These are phyloP conservation scores for Mirza zaza DNA, from an alignment of 2,113 vertebrate genomes.

Conservation along the genomic window DNA sequence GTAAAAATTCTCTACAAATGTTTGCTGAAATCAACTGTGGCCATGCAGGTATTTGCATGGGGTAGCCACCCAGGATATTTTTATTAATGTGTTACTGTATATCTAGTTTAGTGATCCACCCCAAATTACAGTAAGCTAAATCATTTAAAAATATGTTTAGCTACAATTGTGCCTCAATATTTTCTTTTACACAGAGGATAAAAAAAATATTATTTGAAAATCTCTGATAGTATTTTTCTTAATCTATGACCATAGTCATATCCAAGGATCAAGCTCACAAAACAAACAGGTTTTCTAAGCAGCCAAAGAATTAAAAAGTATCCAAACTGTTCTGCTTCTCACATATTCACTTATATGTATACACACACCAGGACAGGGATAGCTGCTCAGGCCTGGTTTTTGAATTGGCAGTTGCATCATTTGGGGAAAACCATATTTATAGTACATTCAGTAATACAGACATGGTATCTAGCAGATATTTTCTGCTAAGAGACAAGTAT, in stretches of 20 bases:
- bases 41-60: neutral
- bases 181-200: neutral
- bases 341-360: neutral
- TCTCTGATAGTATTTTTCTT: neutral
- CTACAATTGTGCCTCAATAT: neutral
- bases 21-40: neutral
- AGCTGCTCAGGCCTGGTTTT: neutral
- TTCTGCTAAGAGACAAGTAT: neutral
- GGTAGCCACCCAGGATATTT: neutral
- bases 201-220: neutral
- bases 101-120: neutral
- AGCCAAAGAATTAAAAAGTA: neutral
- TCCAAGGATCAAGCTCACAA: neutral
- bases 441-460: neutral
- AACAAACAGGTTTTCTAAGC: neutral
- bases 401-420: neutral
- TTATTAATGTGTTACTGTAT: neutral
- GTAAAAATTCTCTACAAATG: neutral
- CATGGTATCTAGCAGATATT: constrained; percentile 24
- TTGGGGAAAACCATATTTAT: neutral
- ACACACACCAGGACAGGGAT: neutral
- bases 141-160: neutral
- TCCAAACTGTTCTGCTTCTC: neutral
- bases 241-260: neutral
- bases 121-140: neutral